Evolutionary conservation across 2,888 invertebrate genomes (phyloP).

Genomic region (Pristionchus japonicus): DNA sequence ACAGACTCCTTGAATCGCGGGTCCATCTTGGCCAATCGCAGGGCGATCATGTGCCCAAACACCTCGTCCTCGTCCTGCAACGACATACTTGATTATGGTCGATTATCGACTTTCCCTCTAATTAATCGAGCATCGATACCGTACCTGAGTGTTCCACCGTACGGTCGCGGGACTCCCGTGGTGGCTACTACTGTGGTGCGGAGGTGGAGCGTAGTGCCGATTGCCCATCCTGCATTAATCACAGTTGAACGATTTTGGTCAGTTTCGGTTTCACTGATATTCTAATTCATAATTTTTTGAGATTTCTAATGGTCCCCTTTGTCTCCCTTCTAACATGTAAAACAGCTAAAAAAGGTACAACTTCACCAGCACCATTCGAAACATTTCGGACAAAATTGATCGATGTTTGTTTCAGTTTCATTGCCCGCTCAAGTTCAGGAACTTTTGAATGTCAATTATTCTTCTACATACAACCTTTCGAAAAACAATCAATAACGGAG

Average conservation of each 20-base stretch:
- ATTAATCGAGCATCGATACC: neutral
- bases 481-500: neutral
- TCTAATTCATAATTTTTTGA: too few species aligned
- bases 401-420: neutral
- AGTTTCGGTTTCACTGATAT: too few species aligned
- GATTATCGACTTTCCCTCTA: neutral
- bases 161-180: neutral
- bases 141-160: neutral
- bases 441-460: neutral
- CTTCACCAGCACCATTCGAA: too few species aligned
- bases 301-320: too few species aligned
- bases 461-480: neutral
- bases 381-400: too few species aligned
- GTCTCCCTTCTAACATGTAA: too few species aligned
- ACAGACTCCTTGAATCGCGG: slow-evolving; percentile 34
- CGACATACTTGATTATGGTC: neutral
- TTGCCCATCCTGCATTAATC: slow-evolving; percentile 1
- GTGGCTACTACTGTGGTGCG: neutral
- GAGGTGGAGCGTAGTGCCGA: neutral
- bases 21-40: slow-evolving; percentile 31
- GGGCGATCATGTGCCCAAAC: slow-evolving; percentile 47
- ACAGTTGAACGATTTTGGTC: neutral
- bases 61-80: slow-evolving; percentile 43
- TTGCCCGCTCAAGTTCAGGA: neutral
- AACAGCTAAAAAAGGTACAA: too few species aligned